Base-by-base conservation (phyloP, 2,113 vertebrate genomes). In the Rana temporaria region DNA sequence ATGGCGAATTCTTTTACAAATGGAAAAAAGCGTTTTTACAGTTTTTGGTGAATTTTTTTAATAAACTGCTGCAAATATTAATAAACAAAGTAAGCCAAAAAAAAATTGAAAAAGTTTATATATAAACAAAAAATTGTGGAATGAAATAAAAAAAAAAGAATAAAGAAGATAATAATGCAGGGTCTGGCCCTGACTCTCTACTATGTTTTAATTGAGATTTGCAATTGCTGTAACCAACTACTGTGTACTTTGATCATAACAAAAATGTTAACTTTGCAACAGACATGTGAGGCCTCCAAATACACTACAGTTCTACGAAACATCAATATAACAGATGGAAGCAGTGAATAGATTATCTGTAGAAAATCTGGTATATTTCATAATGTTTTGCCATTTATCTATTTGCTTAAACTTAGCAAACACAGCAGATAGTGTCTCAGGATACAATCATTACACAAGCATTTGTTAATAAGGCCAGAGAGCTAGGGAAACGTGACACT, bases 321-420 rank as follows among this genome's bases (percentile, higher is more conserved):
- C 72, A 81, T 73, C 79, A 72, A 81, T 81, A 20, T 5, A 34
- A 15, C 9, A 62, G 68, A 12, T 82, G 24, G 63, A 82, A 74
- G 42, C 60, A 34, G 59, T 38, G 9, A 48, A 52, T 26, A 52
- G 62, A 65, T 73, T 74, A 73, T 73, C 18, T 57, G 52, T 22
- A 81, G 64, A 42, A 32, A 60, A 15, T 20, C 48, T 32, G 2
- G 30, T 79, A 19, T 63, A 59, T 73, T 81, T 57, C 65, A 42
- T 59, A 79, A 64, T 64, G 26, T 73, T 82, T 73, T 81, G 57
- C 22, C 38, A 65, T 81, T 81, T 81, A 14, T 60, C 48, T 82
- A 48, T 74, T 73, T 73, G 60, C 60, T 66, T 71, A 52, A 64
- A n/a, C 69, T 65, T 19, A 74, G 70, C 74, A 65, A 72, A 66